These are phyloP conservation scores for Rhopalosiphum nymphaeae DNA, from an alignment of 2,888 invertebrate species.

Conservation along the genomic window DNA sequence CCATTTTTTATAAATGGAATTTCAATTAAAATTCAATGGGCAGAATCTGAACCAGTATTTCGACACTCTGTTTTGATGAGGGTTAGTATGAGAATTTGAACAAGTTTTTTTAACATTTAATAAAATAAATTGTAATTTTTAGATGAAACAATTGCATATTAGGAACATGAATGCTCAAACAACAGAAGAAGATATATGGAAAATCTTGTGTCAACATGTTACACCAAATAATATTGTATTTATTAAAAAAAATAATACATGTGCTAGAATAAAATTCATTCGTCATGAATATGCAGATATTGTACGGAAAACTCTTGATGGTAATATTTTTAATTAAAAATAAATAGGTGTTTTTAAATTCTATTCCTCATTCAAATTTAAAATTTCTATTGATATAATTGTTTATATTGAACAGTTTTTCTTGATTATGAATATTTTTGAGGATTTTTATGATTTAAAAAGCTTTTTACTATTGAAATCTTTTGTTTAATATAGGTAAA, in stretches of 20 bases:
- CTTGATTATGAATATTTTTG: too few species aligned
- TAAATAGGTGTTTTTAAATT: too few species aligned
- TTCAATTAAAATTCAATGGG: constrained; percentile 56
- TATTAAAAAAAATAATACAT: constrained; percentile 62
- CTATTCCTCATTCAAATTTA: too few species aligned
- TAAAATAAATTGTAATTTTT: background rate
- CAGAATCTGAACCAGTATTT: constrained; percentile 61
- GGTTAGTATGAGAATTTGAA: background rate
- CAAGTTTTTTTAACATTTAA: background rate
- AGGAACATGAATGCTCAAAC: constrained; percentile 54
- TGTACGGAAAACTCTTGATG: constrained; percentile 48
- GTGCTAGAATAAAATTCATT: constrained; percentile 48
- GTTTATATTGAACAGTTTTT: too few species aligned
- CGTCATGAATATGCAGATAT: constrained; percentile 58
- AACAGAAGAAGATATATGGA: constrained; percentile 52
- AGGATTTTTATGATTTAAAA: too few species aligned
- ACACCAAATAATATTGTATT: constrained; percentile 33
- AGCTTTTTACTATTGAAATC: too few species aligned
- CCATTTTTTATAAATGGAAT: constrained; percentile 59
- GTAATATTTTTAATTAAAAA: background rate
- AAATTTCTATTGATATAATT: too few species aligned
- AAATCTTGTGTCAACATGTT: constrained; percentile 30
- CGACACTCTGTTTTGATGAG: constrained; percentile 50
- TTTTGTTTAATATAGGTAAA: constrained; percentile 34
- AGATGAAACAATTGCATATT: constrained; percentile 55